Evolutionary conservation across 2,113 vertebrate species (phyloP).

Genomic region (Pseudorhombus dupliciocellatus): DNA sequence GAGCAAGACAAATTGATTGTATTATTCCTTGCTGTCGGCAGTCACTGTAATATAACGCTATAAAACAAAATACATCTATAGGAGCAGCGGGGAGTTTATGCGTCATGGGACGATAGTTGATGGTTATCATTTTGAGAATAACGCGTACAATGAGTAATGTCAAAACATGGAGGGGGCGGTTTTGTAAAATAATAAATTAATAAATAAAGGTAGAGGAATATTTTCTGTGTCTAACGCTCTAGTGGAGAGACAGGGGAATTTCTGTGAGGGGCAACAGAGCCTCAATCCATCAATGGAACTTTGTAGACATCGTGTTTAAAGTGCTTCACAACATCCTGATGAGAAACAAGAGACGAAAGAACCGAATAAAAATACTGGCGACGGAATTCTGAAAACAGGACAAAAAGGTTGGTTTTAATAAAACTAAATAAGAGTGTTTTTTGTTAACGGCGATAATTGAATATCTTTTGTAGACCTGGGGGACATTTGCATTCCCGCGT

Average conservation of each 20-base stretch:
- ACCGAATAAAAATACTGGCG: too few species aligned
- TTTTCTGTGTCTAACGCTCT: not conserved
- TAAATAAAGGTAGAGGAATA: too few species aligned
- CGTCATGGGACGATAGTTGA: conserved; percentile 49
- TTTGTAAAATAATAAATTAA: not conserved
- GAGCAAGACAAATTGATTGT: conserved; percentile 84
- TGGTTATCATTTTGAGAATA: conserved; percentile 56
- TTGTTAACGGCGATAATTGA: not conserved
- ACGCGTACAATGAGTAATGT: conserved; percentile 29
- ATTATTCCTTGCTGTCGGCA: conserved; percentile 65
- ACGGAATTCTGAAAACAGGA: too few species aligned
- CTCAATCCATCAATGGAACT: too few species aligned
- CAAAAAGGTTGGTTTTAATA: too few species aligned
- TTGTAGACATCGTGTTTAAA: too few species aligned
- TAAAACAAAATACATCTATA: conserved; percentile 58
- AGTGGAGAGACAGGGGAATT: conserved; percentile 30
- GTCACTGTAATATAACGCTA: conserved; percentile 62
- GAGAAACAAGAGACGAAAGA: too few species aligned
- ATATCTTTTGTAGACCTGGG: not conserved
- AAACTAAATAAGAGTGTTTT: too few species aligned
- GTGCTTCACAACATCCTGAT: too few species aligned
- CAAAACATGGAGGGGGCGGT: conserved; percentile 7
- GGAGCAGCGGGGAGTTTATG: conserved; percentile 60
- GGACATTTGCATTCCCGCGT: conserved; percentile 10
- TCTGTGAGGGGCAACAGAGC: not conserved